Conservation (phyloP, 2,113 vertebrate genomes). For the Apistogramma diplotaenia region DNA sequence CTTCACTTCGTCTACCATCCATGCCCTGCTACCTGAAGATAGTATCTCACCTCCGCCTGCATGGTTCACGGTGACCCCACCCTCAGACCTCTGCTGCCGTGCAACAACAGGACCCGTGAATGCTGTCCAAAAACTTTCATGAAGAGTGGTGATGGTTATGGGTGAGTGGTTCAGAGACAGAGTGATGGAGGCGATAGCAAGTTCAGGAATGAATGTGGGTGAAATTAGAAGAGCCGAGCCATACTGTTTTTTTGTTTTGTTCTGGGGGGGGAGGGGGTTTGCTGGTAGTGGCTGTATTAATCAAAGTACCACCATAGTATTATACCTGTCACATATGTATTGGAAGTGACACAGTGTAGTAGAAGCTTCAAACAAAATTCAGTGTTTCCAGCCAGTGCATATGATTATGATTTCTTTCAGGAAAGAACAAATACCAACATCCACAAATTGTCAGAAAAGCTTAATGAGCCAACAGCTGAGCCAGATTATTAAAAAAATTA, state of each 20-base stretch:
- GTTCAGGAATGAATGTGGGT: constrained; percentile 65
- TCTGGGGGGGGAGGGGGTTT: not conserved
- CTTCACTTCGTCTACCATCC: constrained; percentile 33
- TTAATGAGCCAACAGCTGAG: not conserved
- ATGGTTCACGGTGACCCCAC: constrained; percentile 87
- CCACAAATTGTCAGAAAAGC: not conserved
- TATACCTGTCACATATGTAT: not conserved
- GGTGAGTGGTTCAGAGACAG: constrained; percentile 63
- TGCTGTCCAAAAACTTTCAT: constrained; percentile 43
- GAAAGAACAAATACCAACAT: not conserved
- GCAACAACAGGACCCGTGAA: constrained; percentile 39
- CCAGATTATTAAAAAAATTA: not conserved
- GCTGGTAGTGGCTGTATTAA: constrained; percentile 18
- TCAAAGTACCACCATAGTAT: constrained; percentile 28
- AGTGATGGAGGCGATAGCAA: constrained; percentile 40
- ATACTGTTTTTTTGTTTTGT: not conserved
- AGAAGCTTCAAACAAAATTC: not conserved
- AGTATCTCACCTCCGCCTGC: constrained; percentile 90
- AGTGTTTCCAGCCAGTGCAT: not conserved
- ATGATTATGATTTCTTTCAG: not conserved
- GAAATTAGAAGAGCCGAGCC: constrained; percentile 23
- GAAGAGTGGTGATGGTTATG: constrained; percentile 4
- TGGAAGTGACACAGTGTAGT: not conserved
- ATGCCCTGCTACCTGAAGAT: constrained; percentile 77
- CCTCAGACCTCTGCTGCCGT: constrained; percentile 30